A percentile compares a stretch with the other conserved stretches of the same genome.
phyloP scores from a whole-genome alignment of 1,140 invertebrate species.

The Euwallacea similis region DNA sequence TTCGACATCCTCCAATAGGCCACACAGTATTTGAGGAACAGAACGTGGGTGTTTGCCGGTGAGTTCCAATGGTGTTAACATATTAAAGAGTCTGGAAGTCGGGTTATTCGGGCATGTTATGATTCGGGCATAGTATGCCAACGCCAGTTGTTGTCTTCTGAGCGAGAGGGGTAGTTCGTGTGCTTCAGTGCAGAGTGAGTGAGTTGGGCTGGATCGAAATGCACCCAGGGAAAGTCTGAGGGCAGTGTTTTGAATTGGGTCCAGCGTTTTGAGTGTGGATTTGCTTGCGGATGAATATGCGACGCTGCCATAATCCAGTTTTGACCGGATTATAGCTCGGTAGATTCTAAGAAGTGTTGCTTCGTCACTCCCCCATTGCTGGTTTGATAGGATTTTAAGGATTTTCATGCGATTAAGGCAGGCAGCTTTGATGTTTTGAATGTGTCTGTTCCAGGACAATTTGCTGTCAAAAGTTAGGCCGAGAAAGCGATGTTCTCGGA shows the following conservation, averaged over 20 bases:
- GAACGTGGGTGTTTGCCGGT: not conserved
- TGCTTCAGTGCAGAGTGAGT: conserved; percentile 12
- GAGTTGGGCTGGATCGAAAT: conserved; percentile 17
- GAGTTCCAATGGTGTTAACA: not conserved
- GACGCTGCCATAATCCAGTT: conserved; percentile 22
- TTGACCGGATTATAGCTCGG: not conserved
- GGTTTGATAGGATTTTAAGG: conserved; percentile 13
- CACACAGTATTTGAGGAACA: not conserved
- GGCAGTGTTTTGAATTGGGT: conserved; percentile 29
- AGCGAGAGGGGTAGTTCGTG: conserved; percentile 7
- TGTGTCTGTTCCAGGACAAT: conserved; percentile 3
- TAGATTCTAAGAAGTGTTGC: conserved; percentile 16
- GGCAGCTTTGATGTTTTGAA: conserved; percentile 1
- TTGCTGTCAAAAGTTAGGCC: conserved; percentile 20
- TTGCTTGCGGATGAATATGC: conserved; percentile 18
- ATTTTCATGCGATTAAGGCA: conserved; percentile 16
- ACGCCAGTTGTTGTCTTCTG: not conserved
- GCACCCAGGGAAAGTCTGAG: conserved; percentile 24
- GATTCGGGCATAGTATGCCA: not conserved
- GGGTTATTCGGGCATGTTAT: not conserved
- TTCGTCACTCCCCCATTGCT: conserved; percentile 18
- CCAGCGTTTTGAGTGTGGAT: conserved; percentile 21
- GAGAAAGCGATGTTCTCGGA: conserved; percentile 3
- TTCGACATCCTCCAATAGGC: not conserved
- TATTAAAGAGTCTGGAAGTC: not conserved